Base-by-base conservation (phyloP, 2,888 invertebrate genomes). In the Andrena camellia region DNA sequence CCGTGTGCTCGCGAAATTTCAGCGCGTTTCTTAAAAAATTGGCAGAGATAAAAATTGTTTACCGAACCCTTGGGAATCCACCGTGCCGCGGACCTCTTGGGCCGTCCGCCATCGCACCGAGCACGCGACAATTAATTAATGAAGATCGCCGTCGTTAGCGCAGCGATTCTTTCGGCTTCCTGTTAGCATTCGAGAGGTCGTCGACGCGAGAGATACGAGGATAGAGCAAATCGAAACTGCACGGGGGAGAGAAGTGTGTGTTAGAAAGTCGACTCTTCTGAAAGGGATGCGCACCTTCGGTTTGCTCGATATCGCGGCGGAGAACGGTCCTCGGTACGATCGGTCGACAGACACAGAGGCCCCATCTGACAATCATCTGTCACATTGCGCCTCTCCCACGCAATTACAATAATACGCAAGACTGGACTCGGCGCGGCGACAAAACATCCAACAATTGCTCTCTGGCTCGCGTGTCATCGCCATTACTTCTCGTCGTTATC, bases 171-270 rank as follows among this genome's bases (percentile, higher is more conserved):
- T 13, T 6, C 7, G 23, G 20, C 6, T 13, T 23, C 6, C 23
- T 0, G 23, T 8, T 57, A n/a, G 0, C 35, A 10, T 33, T 63
- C 5, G 20, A 52, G n/a, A 1, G n/a, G n/a, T 50, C 10, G 7
- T 13, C 31, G 29, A 10, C 31, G n/a, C 26, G 33, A 23, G 17
- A 17, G n/a, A 35, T 20, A 42, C 52, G 26, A 31, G 33, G 50
- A 23, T 20, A 31, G 72, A 76, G 76, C 86, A 64, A 76, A 71
- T 76, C 78, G 82, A 66, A 81, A 71, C 29, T 66, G 68, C 77
- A 42, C 50, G 17, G 62, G 42, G 33, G 20, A 60, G 62, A 59
- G 52, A 8, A 48, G 13, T 35, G 26, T 60, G 26, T 42, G 3
- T 42, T 42, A 68, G 68, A 35, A 70, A 42, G 67, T 77, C 52